These are phyloP conservation scores for Carassius gibelio DNA, from an alignment of 2,113 vertebrate genomes.

Conservation along the genomic window DNA sequence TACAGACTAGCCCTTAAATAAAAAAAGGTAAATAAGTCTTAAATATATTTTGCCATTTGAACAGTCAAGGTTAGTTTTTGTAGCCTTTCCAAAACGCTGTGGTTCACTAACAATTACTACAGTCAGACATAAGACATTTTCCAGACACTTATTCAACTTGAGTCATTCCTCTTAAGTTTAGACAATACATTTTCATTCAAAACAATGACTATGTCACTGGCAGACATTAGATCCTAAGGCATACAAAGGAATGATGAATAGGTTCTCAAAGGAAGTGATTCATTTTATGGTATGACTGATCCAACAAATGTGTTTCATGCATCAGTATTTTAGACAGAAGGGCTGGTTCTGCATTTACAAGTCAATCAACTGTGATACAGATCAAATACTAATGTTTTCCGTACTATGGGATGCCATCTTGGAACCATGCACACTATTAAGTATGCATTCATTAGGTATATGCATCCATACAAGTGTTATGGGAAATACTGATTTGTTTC, in stretches of 20 bases:
- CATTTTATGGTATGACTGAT: neutral
- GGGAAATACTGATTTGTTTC: neutral
- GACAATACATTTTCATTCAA: constrained; percentile 58
- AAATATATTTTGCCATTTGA: neutral
- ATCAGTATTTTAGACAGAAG: neutral
- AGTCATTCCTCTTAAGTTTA: constrained; percentile 63
- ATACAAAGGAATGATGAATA: constrained; percentile 10
- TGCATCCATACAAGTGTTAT: neutral
- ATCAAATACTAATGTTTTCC: neutral
- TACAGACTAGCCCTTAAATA: neutral
- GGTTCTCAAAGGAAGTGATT: constrained; percentile 30
- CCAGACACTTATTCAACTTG: constrained; percentile 61
- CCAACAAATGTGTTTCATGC: neutral
- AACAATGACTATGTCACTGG: constrained; percentile 65
- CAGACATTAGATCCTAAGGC: constrained; percentile 49
- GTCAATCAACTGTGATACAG: neutral
- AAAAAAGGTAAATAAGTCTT: neutral
- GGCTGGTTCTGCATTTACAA: neutral
- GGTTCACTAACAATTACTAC: constrained; percentile 55
- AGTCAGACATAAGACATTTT: constrained; percentile 60
- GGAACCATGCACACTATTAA: too few species aligned
- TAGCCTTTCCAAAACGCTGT: neutral
- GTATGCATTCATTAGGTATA: too few species aligned
- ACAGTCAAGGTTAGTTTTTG: constrained; percentile 33
- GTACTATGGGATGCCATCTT: too few species aligned